A percentile compares a stretch with the other conserved stretches of the same genome.
Conservation (phyloP, 2,797 vertebrate genomes). For the Numenius phaeopus region DNA sequence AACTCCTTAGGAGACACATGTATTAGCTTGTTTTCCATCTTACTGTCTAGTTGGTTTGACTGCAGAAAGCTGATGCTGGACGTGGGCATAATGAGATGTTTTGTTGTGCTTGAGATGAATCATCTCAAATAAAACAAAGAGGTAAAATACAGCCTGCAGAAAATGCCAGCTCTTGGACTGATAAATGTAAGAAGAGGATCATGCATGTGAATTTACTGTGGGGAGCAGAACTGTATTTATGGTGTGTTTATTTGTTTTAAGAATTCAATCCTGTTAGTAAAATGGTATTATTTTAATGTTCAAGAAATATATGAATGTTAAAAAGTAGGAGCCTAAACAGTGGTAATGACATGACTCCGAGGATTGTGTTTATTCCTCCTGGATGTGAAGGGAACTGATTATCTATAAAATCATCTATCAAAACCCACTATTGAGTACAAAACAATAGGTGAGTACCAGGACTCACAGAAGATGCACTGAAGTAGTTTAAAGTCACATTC, state of each 20-base stretch:
- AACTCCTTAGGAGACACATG: fast-evolving
- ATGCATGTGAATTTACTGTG: background rate
- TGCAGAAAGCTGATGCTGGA: background rate
- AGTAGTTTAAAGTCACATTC: background rate
- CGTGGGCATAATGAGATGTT: background rate
- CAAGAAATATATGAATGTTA: background rate
- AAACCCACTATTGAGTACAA: background rate
- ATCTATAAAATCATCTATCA: background rate
- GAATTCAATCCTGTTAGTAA: background rate
- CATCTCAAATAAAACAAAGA: background rate
- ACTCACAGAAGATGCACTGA: background rate
- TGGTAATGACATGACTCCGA: background rate
- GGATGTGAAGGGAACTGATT: background rate
- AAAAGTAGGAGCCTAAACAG: background rate
- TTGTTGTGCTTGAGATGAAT: background rate
- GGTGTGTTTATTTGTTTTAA: background rate
- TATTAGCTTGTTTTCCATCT: background rate
- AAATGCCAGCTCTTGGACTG: background rate
- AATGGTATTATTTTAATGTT: background rate
- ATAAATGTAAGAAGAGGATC: background rate
- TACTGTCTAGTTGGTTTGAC: background rate
- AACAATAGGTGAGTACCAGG: background rate
- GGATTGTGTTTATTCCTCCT: background rate
- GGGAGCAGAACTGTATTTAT: background rate
- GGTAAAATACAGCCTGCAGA: background rate